A percentile compares a stretch with the other conserved stretches of the same genome.
Conservation (phyloP, 1,140 invertebrate species). For the Halictus rubicundus region DNA sequence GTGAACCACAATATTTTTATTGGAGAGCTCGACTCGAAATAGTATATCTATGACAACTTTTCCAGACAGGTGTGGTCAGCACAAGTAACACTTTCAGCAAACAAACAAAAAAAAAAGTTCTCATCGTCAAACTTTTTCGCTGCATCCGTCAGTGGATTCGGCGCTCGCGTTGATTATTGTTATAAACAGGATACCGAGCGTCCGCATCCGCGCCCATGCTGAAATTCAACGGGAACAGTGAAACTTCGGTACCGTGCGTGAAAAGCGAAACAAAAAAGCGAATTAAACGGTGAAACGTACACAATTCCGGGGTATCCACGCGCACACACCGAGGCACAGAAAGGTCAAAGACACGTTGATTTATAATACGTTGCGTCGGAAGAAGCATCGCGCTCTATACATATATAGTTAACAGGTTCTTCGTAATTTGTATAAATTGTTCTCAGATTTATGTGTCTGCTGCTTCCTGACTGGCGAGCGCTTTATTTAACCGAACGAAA, state of each 20-base stretch:
- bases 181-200: slow-evolving; percentile 14
- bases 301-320: too few species aligned
- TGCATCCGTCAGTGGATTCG: neutral
- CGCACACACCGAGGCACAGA: neutral
- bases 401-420: slow-evolving; percentile 54
- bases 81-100: neutral
- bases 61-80: neutral
- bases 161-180: neutral
- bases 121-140: neutral
- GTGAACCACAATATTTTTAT: neutral
- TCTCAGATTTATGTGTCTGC: slow-evolving; percentile 69
- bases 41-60: neutral
- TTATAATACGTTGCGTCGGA: slow-evolving; percentile 38
- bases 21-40: neutral
- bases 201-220: neutral
- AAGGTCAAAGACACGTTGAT: slow-evolving; percentile 42
- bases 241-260: neutral
- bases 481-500: slow-evolving; percentile 41
- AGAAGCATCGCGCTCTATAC: neutral
- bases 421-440: slow-evolving; percentile 75
- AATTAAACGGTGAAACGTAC: slow-evolving; percentile 20
- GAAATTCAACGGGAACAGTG: slow-evolving; percentile 1
- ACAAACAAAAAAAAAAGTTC: neutral
- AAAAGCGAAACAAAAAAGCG: neutral
- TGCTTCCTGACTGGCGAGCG: slow-evolving; percentile 12